phyloP scores from a whole-genome alignment of 2,797 vertebrate species.

The Otus scops region DNA sequence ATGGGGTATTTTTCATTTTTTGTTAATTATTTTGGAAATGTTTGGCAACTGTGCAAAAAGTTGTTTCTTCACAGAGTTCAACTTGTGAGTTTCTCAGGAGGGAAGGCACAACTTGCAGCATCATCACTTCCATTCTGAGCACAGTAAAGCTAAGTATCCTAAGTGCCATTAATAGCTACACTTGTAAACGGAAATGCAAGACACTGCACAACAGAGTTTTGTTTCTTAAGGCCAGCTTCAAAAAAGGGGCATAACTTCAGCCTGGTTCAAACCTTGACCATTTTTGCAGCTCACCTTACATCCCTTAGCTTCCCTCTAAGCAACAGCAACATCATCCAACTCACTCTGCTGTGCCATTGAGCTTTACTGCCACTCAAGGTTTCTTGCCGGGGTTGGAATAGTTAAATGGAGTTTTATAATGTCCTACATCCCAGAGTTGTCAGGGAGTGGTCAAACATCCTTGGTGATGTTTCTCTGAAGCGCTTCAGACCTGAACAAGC shows the following conservation, averaged over 20 bases:
- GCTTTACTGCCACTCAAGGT: neutral
- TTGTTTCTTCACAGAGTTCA: neutral
- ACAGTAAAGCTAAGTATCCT: neutral
- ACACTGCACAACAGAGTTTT: neutral
- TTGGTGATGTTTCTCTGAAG: neutral
- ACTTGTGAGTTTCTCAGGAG: neutral
- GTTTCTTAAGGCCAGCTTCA: neutral
- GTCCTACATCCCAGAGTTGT: neutral
- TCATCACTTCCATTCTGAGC: neutral
- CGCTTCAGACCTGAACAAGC: neutral
- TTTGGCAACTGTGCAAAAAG: neutral
- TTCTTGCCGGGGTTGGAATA: neutral
- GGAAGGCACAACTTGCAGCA: slow-evolving; percentile 31
- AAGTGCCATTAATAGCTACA: slow-evolving; percentile 11
- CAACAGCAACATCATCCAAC: neutral
- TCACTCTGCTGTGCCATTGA: rapidly evolving
- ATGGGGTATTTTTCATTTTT: neutral
- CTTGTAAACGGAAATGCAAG: neutral
- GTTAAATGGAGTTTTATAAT: neutral
- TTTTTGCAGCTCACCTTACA: neutral
- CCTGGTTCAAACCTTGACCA: neutral
- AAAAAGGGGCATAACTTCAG: neutral
- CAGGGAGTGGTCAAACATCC: neutral
- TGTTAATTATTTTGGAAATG: neutral
- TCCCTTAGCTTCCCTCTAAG: neutral